These are phyloP conservation scores for Agelaius tricolor DNA, from an alignment of 2,113 vertebrate species.

Conservation along the genomic window DNA sequence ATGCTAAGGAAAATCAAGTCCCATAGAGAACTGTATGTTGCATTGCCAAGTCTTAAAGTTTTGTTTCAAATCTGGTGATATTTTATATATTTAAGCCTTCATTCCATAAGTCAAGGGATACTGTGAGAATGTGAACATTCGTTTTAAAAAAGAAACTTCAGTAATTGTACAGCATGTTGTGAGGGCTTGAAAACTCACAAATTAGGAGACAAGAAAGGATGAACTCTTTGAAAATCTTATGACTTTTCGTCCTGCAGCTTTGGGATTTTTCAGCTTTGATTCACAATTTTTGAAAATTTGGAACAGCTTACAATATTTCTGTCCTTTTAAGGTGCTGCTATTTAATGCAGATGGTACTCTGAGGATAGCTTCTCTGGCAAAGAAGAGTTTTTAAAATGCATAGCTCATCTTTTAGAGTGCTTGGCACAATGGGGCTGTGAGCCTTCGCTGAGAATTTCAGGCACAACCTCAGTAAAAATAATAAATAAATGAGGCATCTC, in stretches of 20 bases:
- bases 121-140: neutral
- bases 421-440: neutral
- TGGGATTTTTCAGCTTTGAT: neutral
- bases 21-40: neutral
- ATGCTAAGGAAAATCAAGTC: neutral
- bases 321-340: neutral
- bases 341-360: neutral
- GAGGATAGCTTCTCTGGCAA: neutral
- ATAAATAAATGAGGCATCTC: slow-evolving; percentile 32
- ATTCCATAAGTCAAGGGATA: neutral
- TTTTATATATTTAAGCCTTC: neutral
- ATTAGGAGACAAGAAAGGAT: neutral
- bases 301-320: neutral
- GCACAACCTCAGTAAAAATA: neutral
- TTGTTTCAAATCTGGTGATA: neutral
- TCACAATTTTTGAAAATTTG: neutral
- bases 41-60: neutral
- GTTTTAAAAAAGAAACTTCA: neutral
- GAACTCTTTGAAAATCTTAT: neutral
- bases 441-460: neutral
- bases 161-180: neutral
- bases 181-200: neutral
- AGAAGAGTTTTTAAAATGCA: neutral
- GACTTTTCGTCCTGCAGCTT: neutral
- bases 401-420: neutral